These are phyloP conservation scores for Hypselothyrea guttata DNA, from an alignment of 2,888 invertebrate genomes.

Conservation along the genomic window DNA sequence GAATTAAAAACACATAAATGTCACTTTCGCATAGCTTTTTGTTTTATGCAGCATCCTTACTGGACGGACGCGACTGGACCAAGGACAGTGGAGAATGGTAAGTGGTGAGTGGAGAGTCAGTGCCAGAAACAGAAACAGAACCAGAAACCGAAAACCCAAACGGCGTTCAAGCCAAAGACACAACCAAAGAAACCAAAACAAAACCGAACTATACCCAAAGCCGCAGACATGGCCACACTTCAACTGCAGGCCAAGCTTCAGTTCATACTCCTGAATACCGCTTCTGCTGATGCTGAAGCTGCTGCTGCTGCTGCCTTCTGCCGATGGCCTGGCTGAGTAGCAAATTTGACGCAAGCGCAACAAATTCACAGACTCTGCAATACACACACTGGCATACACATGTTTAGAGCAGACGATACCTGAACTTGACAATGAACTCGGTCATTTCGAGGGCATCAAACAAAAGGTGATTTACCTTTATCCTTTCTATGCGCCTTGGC, in stretches of 20 bases:
- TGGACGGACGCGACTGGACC: constrained; percentile 10
- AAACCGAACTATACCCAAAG: constrained; percentile 43
- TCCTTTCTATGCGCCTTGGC: constrained; percentile 49
- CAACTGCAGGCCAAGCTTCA: constrained; percentile 50
- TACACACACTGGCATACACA: constrained; percentile 18
- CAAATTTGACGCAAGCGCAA: constrained; percentile 72
- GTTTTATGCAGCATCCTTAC: constrained; percentile 70
- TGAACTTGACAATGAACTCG: constrained; percentile 76
- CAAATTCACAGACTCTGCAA: constrained; percentile 46
- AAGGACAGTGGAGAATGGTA: constrained; percentile 9
- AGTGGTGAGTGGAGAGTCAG: no score
- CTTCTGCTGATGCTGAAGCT: no score
- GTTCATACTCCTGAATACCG: background rate
- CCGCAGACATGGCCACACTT: constrained; percentile 63
- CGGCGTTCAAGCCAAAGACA: background rate
- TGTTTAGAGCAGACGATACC: constrained; percentile 45
- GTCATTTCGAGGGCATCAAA: constrained; percentile 72
- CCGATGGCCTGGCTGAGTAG: constrained; percentile 35
- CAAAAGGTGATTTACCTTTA: constrained; percentile 77
- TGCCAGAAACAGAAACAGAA: constrained; percentile 9
- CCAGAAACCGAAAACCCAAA: constrained; percentile 16
- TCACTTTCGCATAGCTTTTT: constrained; percentile 72
- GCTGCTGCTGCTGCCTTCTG: constrained; percentile 1
- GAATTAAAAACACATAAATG: constrained; percentile 77
- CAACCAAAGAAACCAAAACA: constrained; percentile 11